phyloP scores from a whole-genome alignment of 2,888 invertebrate genomes.

The Electrophaes corylata region DNA sequence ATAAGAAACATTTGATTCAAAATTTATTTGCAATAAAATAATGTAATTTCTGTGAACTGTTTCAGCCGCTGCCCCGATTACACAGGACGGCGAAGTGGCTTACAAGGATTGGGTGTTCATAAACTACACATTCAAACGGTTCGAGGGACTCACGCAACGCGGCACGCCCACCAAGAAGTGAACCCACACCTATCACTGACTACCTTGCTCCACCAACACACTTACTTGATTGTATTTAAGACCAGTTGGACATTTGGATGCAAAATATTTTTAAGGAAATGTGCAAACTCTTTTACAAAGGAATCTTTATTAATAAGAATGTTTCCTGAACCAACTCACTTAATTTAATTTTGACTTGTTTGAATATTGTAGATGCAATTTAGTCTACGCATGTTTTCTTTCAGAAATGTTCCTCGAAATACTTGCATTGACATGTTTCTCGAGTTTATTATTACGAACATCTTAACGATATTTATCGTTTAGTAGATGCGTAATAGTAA shows the following conservation, averaged over 20 bases:
- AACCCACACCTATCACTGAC: constrained; percentile 27
- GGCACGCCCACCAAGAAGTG: constrained; percentile 92
- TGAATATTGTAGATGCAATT: no score
- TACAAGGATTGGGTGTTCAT: constrained; percentile 99
- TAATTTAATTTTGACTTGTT: no score
- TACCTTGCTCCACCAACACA: neutral
- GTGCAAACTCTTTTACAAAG: neutral
- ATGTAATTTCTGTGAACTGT: constrained; percentile 9
- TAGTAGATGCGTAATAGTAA: no score
- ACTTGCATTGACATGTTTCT: no score
- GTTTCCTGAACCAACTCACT: neutral
- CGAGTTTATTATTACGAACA: no score
- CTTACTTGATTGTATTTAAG: neutral
- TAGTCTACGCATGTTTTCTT: no score
- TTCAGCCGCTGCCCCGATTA: constrained; percentile 92
- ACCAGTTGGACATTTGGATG: neutral
- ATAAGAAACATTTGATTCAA: no score
- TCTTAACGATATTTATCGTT: no score
- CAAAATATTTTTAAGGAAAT: neutral
- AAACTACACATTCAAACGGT: constrained; percentile 99
- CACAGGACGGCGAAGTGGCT: constrained; percentile 95
- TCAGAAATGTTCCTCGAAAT: no score
- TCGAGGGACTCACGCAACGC: constrained; percentile 97
- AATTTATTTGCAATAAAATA: neutral
- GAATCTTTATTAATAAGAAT: neutral